Conservation (phyloP, 2,888 invertebrate genomes). For the Eledona agricola region DNA sequence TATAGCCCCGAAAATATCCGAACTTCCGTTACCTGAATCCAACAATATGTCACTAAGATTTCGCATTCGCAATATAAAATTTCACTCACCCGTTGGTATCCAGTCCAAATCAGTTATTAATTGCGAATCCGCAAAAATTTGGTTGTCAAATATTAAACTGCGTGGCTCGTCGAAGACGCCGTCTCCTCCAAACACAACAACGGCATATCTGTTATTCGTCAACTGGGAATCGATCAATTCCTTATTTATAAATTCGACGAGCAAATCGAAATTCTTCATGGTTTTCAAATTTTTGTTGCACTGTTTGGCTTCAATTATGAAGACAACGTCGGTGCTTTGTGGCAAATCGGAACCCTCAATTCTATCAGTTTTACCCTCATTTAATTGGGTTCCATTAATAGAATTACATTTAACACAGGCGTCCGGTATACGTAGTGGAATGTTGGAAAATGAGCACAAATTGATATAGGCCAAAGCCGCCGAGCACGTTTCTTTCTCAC, state of each 20-base stretch:
- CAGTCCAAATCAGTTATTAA: constrained; percentile 75
- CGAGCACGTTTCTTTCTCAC: constrained; percentile 68
- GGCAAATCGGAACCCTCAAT: constrained; percentile 69
- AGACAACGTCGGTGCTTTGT: constrained; percentile 83
- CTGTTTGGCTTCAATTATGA: constrained; percentile 85
- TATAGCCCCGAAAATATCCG: constrained; percentile 80
- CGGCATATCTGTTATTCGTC: constrained; percentile 80
- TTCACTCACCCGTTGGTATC: constrained; percentile 69
- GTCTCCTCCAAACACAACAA: constrained; percentile 83
- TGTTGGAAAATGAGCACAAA: constrained; percentile 77
- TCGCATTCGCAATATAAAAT: constrained; percentile 26
- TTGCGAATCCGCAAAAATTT: constrained; percentile 73
- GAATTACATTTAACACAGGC: constrained; percentile 80
- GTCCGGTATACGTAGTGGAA: constrained; percentile 82
- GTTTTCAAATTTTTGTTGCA: constrained; percentile 79
- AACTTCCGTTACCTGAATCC: constrained; percentile 66
- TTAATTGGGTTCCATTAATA: constrained; percentile 72
- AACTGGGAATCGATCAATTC: constrained; percentile 71
- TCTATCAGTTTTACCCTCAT: constrained; percentile 79
- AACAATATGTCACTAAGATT: no score
- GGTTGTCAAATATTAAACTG: constrained; percentile 76
- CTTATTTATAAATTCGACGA: constrained; percentile 74
- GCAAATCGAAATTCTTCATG: constrained; percentile 73
- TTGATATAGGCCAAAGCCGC: constrained; percentile 84
- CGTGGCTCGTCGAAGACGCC: constrained; percentile 77